Base-by-base conservation (phyloP, 2,797 vertebrate genomes). In the Linurgus olivaceus region DNA sequence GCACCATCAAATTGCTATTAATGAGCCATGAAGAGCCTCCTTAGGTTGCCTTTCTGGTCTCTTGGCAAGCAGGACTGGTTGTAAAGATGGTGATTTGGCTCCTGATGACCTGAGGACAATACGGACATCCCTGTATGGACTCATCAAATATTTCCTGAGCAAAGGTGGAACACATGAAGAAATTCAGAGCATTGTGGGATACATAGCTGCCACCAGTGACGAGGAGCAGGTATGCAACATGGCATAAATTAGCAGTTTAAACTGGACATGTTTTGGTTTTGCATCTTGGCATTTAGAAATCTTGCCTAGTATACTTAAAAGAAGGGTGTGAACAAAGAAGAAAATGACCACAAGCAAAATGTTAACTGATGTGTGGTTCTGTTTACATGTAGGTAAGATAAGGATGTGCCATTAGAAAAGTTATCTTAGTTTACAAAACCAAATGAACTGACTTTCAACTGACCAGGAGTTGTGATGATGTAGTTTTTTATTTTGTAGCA, bases 101-200 rank as follows among this genome's bases (percentile, higher is more conserved):
- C 97, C 98, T 44, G 99, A 99, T 25, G 99, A 99, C 92, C 90
- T 99, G 47, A 98, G 97, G 40, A 99, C 99, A 89, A 98, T 99
- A 95, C 97, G 98, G 35, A 98, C 98, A 6, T 99, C 99, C 29
- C 98, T 99, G 31, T 99, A 97, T 71, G 98, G 99, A 76, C 98
- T 99, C 52, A 97, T 99, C 93, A 99, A 99, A 71, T 99, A 99
- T 96, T 99, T 99, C 97, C 98, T 99, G 95, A 98, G 98, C 97
- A 99, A 99, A 98, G 99, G 99, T 86, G 98, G 98, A 95, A 98
- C 98, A 2, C 99, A 99, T 96, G 99, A 99, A 68, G 99, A 99
- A 97, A 98, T 99, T 97, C 99, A 99, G 89, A 99, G 99, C 97
- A 98, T 99, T 52, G 96, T 99, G 96, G 99, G 99, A 98, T 99